Base-by-base conservation (phyloP, 2,888 invertebrate genomes). In the Micoletzkya japonica region DNA sequence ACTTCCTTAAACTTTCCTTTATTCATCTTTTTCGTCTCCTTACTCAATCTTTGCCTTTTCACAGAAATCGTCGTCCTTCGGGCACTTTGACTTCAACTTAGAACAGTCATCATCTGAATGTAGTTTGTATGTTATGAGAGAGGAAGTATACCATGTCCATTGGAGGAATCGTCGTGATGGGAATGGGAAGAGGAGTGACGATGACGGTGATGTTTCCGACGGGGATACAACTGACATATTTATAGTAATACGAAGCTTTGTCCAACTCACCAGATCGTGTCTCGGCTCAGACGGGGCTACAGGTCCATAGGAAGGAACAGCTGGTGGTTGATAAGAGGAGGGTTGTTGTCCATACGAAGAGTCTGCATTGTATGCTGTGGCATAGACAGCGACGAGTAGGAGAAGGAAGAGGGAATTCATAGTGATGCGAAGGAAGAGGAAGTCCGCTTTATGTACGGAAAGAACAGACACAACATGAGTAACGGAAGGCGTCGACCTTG, bases 391-490 rank as follows among this genome's bases (percentile, higher is more conserved):
- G 36, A 24, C 34, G 28, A 4, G n/a, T 20, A 57, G 57, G 14
- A 57, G 57, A 34, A 57, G 32, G 28, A 20, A 57, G 36, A 57
- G 17, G 14, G 34, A 57, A n/a, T 57, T 57, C 57, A 57, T 57
- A 52, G 24, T 28, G 52, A 52, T 52, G n/a, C 26, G 28, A 17
- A 39, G 39, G 17, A 39, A 10, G 39, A 39, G 7, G 7, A n/a
- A 34, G 36, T 28, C 34, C 14, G n/a, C 57, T 24, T 57, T 57
- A 34, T 57, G 34, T 57, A 57, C 34, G n/a, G 26, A 14, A 34
- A 20, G 57, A 57, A 30, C 20, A 57, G 57, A 57, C 57, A 57
- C 57, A 57, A 57, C 24, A 57, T 32, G 34, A 34, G 57, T 34
- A 20, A 34, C 57, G 36, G 26, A 14, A 32, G 34, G n/a, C 32